These are phyloP conservation scores for Gallinago nigripennis DNA, from an alignment of 2,797 vertebrate genomes.

Conservation along the genomic window DNA sequence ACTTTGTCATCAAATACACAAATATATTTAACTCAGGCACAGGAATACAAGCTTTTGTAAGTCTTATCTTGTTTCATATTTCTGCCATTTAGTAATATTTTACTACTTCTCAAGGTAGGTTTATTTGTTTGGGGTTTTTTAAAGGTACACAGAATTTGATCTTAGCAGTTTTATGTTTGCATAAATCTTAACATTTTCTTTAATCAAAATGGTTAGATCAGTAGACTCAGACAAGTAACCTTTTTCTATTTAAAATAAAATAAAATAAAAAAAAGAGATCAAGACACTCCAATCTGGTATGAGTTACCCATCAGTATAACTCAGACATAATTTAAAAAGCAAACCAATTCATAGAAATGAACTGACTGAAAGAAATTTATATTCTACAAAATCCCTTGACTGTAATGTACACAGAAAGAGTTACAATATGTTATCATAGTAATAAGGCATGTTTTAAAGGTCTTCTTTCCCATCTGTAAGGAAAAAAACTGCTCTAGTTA, in stretches of 20 bases:
- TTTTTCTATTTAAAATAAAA: background rate
- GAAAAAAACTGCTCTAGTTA: background rate
- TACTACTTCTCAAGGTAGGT: background rate
- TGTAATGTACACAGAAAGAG: background rate
- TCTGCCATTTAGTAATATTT: background rate
- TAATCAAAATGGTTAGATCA: background rate
- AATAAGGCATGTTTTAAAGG: background rate
- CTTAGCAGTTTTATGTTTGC: background rate
- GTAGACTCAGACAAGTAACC: background rate
- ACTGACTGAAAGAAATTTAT: background rate
- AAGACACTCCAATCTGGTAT: background rate
- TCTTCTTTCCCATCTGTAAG: background rate
- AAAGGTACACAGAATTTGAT: background rate
- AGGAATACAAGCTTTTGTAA: background rate
- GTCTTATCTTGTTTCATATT: background rate
- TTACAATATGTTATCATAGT: background rate
- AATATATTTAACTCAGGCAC: background rate
- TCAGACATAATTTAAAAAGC: background rate
- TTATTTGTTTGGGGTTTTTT: rapidly evolving
- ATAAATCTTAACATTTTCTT: background rate
- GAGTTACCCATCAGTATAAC: background rate
- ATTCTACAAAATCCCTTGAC: background rate
- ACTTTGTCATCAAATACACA: background rate
- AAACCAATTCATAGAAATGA: background rate
- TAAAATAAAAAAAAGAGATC: background rate